Percentiles rank a stretch among this genome's conserved stretches.
Evolutionary conservation across 2,113 vertebrate species (phyloP).

Genomic region (Tragelaphus imberbis): DNA sequence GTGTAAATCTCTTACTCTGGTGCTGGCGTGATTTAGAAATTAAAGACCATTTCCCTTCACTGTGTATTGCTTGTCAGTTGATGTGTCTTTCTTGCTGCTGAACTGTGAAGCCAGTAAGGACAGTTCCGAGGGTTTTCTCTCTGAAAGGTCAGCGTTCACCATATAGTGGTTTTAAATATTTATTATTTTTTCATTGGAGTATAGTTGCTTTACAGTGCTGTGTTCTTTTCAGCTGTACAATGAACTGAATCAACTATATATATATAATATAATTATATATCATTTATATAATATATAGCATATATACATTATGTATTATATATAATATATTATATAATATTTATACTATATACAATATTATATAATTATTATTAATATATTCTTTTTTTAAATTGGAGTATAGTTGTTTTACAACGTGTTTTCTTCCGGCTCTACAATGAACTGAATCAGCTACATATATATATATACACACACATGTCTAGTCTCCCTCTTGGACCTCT

Average conservation of each 20-base stretch:
- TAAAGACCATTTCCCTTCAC: not conserved
- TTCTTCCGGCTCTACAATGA: too few relatives aligned
- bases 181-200: not conserved
- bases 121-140: not conserved
- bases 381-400: too few relatives aligned
- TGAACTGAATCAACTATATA: too few relatives aligned
- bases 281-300: too few relatives aligned
- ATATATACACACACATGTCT: not conserved
- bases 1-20: not conserved
- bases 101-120: not conserved
- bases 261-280: too few relatives aligned
- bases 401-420: too few relatives aligned
- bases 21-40: not conserved
- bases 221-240: not conserved
- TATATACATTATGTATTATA: too few relatives aligned
- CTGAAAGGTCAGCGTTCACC: not conserved
- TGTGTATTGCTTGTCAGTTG: not conserved
- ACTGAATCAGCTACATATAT: too few relatives aligned
- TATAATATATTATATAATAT: too few relatives aligned
- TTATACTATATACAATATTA: too few relatives aligned
- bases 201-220: not conserved
- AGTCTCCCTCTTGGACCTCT: not conserved
- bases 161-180: not conserved
- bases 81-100: not conserved
- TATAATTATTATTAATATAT: too few relatives aligned